Conservation (phyloP, 2,888 invertebrate genomes). For the Lithosia quadra region DNA sequence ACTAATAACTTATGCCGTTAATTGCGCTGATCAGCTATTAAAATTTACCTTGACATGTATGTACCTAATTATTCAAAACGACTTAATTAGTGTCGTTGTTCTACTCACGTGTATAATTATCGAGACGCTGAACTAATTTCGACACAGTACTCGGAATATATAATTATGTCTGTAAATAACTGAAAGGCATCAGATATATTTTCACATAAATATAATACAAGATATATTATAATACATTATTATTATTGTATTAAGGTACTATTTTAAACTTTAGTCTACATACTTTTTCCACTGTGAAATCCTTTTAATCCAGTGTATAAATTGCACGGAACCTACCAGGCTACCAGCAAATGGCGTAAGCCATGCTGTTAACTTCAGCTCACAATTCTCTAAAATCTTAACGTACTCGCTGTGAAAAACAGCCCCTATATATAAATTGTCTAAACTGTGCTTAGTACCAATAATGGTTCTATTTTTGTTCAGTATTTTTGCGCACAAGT, state of each 20-base stretch:
- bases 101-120: slow-evolving; percentile 2
- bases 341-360: neutral
- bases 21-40: slow-evolving; percentile 1
- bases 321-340: neutral
- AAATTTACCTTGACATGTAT: slow-evolving; percentile 3
- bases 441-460: neutral
- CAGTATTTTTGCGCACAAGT: neutral
- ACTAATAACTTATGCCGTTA: neutral
- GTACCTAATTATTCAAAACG: slow-evolving; percentile 1
- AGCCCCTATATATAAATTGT: neutral
- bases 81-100: neutral
- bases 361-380: neutral
- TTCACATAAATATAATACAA: too few relatives aligned
- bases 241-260: too few relatives aligned
- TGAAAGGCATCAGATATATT: too few relatives aligned
- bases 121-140: slow-evolving; percentile 3
- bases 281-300: neutral
- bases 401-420: neutral
- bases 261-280: neutral
- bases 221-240: too few relatives aligned
- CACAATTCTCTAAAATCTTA: slow-evolving; percentile 1
- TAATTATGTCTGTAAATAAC: neutral
- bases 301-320: neutral
- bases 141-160: neutral
- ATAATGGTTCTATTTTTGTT: neutral